A percentile compares a stretch with the other conserved stretches of the same genome.
Evolutionary conservation across 2,888 invertebrate species (phyloP).

Genomic region (Drosophila neotestacea): DNA sequence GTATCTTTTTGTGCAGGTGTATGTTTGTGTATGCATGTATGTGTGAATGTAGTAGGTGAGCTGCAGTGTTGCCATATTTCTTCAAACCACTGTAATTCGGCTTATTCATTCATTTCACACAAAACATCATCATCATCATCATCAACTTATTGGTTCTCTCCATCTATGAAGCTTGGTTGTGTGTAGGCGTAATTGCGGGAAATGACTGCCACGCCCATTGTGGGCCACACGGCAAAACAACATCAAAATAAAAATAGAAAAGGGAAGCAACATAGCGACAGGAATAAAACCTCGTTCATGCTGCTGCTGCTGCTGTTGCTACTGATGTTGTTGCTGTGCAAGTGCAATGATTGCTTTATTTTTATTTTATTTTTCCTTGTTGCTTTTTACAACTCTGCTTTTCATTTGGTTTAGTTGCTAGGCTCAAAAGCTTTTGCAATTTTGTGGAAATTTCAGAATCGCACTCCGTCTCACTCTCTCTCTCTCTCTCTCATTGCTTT

Average conservation of each 20-base stretch:
- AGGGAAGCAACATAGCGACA: slow-evolving; percentile 60
- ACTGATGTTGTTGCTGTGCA: slow-evolving; percentile 31
- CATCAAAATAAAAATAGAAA: slow-evolving; percentile 41
- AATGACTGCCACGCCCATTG: slow-evolving; percentile 80
- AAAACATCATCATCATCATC: slow-evolving; percentile 29
- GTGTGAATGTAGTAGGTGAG: background rate
- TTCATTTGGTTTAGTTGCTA: slow-evolving; percentile 56
- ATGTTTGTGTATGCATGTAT: background rate
- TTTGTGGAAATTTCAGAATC: slow-evolving; percentile 12
- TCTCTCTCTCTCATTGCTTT: slow-evolving; percentile 4
- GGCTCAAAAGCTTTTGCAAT: slow-evolving; percentile 41
- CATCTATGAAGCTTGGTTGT: slow-evolving; percentile 21
- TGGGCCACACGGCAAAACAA: slow-evolving; percentile 56
- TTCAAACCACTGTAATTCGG: slow-evolving; percentile 46
- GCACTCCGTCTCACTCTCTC: background rate
- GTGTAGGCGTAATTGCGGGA: slow-evolving; percentile 77
- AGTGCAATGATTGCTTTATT: slow-evolving; percentile 74
- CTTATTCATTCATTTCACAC: slow-evolving; percentile 61
- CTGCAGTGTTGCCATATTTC: slow-evolving; percentile 59
- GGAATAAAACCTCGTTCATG: slow-evolving; percentile 41
- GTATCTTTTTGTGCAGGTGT: slow-evolving; percentile 24
- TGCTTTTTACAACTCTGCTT: slow-evolving; percentile 57
- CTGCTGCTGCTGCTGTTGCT: slow-evolving; percentile 13
- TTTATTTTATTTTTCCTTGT: slow-evolving; percentile 38
- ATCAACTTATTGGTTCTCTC: slow-evolving; percentile 12